Evolutionary conservation across 2,113 vertebrate genomes (phyloP).

Genomic region (Oncorhynchus gorbuscha): DNA sequence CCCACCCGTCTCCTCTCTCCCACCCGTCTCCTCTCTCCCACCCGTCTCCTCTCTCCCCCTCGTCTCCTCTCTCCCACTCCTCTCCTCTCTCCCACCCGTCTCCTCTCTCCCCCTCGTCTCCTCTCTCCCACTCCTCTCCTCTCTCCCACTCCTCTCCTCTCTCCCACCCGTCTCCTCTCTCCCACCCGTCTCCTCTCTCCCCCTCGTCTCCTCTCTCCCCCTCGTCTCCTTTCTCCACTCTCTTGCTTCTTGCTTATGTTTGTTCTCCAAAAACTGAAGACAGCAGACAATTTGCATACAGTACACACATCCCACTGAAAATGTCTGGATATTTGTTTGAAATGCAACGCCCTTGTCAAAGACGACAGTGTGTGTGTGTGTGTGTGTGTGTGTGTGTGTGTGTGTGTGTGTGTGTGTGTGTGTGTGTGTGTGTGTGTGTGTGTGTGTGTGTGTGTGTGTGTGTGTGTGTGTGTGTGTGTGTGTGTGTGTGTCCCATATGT

Average conservation of each 20-base stretch:
- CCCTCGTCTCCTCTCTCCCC: no score
- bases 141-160: no score
- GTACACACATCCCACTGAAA: constrained; percentile 47
- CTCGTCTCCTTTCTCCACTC: background rate
- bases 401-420: constrained; percentile 29
- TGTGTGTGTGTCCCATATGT: no score
- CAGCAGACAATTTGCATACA: constrained; percentile 62
- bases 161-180: no score
- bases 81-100: no score
- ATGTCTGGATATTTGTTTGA: constrained; percentile 67
- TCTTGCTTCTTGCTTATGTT: constrained; percentile 40
- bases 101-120: no score
- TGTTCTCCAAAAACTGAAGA: constrained; percentile 63
- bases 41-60: no score
- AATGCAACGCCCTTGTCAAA: constrained; percentile 54
- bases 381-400: constrained; percentile 17
- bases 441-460: constrained; percentile 37
- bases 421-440: background rate
- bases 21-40: no score
- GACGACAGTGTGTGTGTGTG: constrained; percentile 5
- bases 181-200: no score
- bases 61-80: no score
- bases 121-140: no score
- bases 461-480: constrained; percentile 12
- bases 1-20: no score